Evolutionary conservation across 2,888 invertebrate species (phyloP), one percentile per base, ranked within the genome.

Genomic region (Peribatodes rhomboidaria): DNA sequence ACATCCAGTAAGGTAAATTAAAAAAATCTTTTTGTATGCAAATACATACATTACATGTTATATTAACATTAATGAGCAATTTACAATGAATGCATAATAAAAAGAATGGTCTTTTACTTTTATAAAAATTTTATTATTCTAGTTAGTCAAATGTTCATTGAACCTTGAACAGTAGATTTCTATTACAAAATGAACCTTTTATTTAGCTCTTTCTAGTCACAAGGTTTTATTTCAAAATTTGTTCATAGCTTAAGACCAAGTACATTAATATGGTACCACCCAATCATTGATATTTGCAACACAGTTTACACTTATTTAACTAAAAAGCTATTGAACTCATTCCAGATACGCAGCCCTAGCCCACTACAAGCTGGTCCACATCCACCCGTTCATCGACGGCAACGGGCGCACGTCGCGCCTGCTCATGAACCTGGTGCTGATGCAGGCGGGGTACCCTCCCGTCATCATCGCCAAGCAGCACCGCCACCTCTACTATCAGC

Each of bases 301-400:
- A n/a, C n/a, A n/a, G n/a, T n/a, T 27, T 4, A 27, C 3, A 6
- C 13, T 37, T 13, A 13, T 11, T 37, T 37, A 2, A 14, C 16
- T 14, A 39, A 41, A 10, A 53, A 2, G 1, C 6, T 27, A 33
- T 7, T 27, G 13, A 13, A 11, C 14, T 22, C 52, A 9, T 70
- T 72, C 1, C 75, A 97, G 98, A 86, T 97, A 97, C 83, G 99
- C 99, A 55, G 99, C 99, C 0, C 90, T 99, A 58, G 99, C 98
- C 0, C 99, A 99, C 91, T 99, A 99, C 89, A 98, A 98, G 90
- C 88, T 99, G 47, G 99, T 99, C 0, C 97, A 97, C 83, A 98
- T 99, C 74, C 99, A 99, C 92, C 99, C 99, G 0, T 99, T 99
- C 90, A 95, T 97, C 2, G 99, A 99, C 87, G 99, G 99, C 52